Evolutionary conservation across 2,113 vertebrate species (phyloP).

Genomic region (Pseudorhombus dupliciocellatus): DNA sequence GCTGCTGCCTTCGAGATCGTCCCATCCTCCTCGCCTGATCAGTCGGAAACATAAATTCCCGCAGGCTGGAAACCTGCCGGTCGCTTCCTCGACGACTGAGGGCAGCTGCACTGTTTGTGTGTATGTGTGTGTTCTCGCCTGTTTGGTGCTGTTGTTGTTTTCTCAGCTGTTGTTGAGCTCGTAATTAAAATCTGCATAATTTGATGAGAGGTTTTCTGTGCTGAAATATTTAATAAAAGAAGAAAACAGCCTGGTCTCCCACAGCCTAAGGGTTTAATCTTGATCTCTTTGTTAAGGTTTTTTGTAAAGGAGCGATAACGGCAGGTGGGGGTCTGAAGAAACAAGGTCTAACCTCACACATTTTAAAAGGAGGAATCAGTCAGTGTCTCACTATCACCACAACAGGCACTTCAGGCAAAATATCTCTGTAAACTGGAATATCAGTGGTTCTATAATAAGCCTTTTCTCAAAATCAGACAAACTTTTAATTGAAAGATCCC

Average conservation of each 20-base stretch:
- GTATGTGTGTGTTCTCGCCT: slow-evolving; percentile 17
- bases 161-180: slow-evolving; percentile 40
- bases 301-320: slow-evolving; percentile 30
- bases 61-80: slow-evolving; percentile 66
- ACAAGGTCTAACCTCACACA: slow-evolving; percentile 19
- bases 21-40: slow-evolving; percentile 65
- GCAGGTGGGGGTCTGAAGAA: slow-evolving; percentile 1
- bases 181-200: slow-evolving; percentile 62
- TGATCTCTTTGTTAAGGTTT: slow-evolving; percentile 64
- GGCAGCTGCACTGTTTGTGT: slow-evolving; percentile 50
- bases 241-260: slow-evolving; percentile 27
- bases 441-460: background rate
- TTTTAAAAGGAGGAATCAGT: slow-evolving; percentile 29
- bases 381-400: slow-evolving; percentile 25
- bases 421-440: slow-evolving; percentile 4
- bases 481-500: slow-evolving; percentile 25
- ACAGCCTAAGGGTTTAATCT: slow-evolving; percentile 42
- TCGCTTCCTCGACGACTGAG: slow-evolving; percentile 46
- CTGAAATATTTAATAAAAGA: slow-evolving; percentile 48
- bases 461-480: slow-evolving; percentile 24
- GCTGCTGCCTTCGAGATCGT: slow-evolving; percentile 74
- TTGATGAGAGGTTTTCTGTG: slow-evolving; percentile 29
- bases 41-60: slow-evolving; percentile 69
- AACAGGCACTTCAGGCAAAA: slow-evolving; percentile 19
- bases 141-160: slow-evolving; percentile 38